Percentiles rank a stretch among this genome's conserved stretches.
Evolutionary conservation across 2,797 vertebrate genomes (phyloP).

Genomic region (Oreonectes daqikongensis): DNA sequence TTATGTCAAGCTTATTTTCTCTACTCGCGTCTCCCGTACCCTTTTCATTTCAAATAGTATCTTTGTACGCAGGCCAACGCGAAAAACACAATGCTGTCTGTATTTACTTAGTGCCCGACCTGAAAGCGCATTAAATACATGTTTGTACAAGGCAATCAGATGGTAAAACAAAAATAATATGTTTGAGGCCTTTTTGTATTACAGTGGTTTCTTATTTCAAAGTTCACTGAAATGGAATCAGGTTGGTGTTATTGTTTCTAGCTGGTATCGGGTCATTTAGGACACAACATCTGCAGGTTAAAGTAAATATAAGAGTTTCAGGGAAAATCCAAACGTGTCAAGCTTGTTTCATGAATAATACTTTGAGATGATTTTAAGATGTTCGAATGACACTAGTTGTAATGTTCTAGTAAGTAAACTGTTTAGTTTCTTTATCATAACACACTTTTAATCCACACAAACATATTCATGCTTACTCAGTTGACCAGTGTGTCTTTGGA

Average conservation of each 20-base stretch:
- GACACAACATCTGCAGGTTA: slow-evolving; percentile 18
- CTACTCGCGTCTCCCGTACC: not conserved
- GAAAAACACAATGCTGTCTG: slow-evolving; percentile 66
- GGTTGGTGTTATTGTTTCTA: slow-evolving; percentile 50
- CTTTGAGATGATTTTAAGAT: too few relatives aligned
- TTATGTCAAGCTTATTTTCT: not conserved
- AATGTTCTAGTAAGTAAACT: not conserved
- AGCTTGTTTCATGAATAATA: not conserved
- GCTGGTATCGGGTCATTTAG: slow-evolving; percentile 50
- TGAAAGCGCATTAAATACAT: slow-evolving; percentile 49
- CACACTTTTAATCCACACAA: not conserved
- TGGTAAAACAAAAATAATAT: slow-evolving; percentile 16
- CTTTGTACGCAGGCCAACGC: not conserved
- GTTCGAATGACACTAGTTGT: not conserved
- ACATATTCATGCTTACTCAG: not conserved
- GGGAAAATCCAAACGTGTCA: not conserved
- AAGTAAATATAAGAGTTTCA: slow-evolving; percentile 32
- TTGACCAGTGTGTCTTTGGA: not conserved
- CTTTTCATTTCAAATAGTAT: slow-evolving; percentile 4
- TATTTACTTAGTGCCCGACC: slow-evolving; percentile 66
- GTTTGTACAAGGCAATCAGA: slow-evolving; percentile 33
- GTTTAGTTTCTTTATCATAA: not conserved
- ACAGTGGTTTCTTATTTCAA: slow-evolving; percentile 22
- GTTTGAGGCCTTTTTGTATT: slow-evolving; percentile 23
- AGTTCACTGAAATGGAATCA: slow-evolving; percentile 56